Evolutionary conservation across 2,888 invertebrate species (phyloP).

Genomic region (Acleris cristana): DNA sequence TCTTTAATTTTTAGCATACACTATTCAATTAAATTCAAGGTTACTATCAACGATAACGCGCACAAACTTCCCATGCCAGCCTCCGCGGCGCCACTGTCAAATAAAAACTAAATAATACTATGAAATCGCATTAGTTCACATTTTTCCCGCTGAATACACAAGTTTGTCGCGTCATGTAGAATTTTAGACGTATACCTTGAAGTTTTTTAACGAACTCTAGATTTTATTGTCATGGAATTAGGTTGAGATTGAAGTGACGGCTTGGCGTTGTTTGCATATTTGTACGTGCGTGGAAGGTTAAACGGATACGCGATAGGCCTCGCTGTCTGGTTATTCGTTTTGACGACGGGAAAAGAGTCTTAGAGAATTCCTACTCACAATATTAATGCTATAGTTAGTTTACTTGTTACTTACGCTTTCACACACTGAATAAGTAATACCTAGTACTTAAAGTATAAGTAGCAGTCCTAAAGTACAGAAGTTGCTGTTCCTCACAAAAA

Average conservation of each 20-base stretch:
- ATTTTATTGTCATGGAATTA: not conserved
- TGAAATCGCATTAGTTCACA: conserved; percentile 1
- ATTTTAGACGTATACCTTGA: conserved; percentile 14
- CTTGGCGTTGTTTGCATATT: conserved; percentile 5
- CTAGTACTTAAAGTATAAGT: too few species aligned
- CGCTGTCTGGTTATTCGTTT: conserved; percentile 7
- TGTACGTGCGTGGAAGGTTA: conserved; percentile 27
- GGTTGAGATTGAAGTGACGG: conserved; percentile 3
- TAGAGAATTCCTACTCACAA: not conserved
- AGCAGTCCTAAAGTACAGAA: too few species aligned
- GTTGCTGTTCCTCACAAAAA: too few species aligned
- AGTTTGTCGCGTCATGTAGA: conserved; percentile 10
- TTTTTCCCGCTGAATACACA: conserved; percentile 8
- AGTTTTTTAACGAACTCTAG: not conserved
- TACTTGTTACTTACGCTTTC: too few species aligned
- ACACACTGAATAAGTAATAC: too few species aligned
- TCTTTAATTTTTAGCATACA: conserved; percentile 9
- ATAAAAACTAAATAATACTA: not conserved
- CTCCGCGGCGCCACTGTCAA: conserved; percentile 11
- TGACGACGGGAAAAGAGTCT: too few species aligned
- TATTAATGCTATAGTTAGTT: too few species aligned
- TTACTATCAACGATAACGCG: conserved; percentile 3
- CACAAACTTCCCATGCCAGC: not conserved
- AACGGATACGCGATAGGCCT: conserved; percentile 26
- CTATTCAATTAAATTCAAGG: conserved; percentile 25